Conservation (phyloP, 2,797 vertebrate genomes). For the Eurystomus glaucurus region DNA sequence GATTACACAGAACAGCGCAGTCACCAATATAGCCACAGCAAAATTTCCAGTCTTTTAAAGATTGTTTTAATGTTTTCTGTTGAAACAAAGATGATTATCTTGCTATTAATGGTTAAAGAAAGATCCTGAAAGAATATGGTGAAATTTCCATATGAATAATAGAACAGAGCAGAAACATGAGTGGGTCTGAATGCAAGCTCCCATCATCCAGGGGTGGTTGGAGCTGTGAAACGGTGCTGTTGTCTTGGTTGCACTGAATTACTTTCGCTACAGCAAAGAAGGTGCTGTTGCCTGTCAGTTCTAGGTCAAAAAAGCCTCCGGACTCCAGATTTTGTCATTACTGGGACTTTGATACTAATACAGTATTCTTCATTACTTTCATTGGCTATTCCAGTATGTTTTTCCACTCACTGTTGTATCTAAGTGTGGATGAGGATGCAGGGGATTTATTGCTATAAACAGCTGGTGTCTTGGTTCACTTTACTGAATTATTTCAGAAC, state of each 20-base stretch:
- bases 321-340: background rate
- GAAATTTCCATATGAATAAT: background rate
- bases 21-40: background rate
- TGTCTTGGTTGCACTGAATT: constrained; percentile 27
- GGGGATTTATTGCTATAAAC: background rate
- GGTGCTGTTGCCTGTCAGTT: background rate
- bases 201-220: background rate
- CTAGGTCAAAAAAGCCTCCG: constrained; percentile 12
- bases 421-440: background rate
- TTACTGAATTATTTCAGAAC: constrained; percentile 32
- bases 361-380: background rate
- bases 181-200: background rate
- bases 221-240: constrained; percentile 17
- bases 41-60: background rate
- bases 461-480: background rate
- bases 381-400: background rate
- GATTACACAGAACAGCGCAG: background rate
- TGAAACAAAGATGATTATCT: background rate
- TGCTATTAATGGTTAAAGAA: background rate
- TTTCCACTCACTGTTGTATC: background rate
- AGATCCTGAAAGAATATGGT: background rate
- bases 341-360: background rate
- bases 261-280: background rate
- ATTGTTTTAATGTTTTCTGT: background rate
- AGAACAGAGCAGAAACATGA: background rate